phyloP scores from a whole-genome alignment of 2,113 vertebrate species.

The Poecile atricapillus region DNA sequence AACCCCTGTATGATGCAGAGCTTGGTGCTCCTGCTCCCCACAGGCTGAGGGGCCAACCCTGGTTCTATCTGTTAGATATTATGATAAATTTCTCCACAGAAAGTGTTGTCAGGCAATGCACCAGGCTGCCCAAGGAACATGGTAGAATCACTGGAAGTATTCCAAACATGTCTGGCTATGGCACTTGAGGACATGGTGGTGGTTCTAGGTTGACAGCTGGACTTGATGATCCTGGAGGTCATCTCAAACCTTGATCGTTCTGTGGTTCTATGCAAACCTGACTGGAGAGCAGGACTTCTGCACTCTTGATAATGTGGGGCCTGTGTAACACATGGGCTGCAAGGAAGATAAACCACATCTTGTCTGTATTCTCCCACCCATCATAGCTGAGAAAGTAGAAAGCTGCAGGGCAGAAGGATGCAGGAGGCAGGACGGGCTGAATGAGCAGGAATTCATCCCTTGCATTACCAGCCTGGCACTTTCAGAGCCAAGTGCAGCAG shows the following conservation, averaged over 20 bases:
- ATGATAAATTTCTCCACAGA: no score
- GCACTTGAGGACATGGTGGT: background rate
- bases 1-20: background rate
- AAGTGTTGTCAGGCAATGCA: background rate
- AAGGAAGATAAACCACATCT: background rate
- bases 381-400: background rate
- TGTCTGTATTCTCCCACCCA: background rate
- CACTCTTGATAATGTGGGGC: background rate
- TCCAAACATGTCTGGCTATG: background rate
- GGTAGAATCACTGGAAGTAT: background rate
- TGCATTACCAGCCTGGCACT: background rate
- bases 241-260: background rate
- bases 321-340: accelerated
- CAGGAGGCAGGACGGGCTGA: background rate
- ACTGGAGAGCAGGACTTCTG: background rate
- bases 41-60: background rate
- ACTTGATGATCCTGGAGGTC: background rate
- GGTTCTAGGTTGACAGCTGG: background rate
- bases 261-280: background rate
- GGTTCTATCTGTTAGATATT: background rate
- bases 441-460: background rate
- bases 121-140: background rate
- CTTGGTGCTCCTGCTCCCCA: background rate
- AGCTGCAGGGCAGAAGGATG: background rate
- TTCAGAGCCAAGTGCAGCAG: background rate